Percentiles rank a stretch among this genome's conserved stretches.
These are phyloP conservation scores for Solea solea DNA, from an alignment of 2,113 vertebrate genomes.

Conservation along the genomic window DNA sequence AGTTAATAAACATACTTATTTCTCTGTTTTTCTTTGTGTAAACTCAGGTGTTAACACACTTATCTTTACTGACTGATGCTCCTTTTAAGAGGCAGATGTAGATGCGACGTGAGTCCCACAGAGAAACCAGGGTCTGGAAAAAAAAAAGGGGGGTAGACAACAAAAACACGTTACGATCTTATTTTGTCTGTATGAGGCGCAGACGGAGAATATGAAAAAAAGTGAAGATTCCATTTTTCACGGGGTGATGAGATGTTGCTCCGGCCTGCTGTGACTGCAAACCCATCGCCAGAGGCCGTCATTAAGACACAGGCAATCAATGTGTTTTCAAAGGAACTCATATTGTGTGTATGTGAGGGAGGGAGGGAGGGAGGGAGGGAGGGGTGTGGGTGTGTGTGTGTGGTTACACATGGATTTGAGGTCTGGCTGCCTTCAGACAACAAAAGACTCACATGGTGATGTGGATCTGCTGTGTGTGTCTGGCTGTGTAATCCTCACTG, in stretches of 20 bases:
- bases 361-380: too few relatives aligned
- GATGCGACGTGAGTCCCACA: not conserved
- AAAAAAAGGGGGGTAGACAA: not conserved
- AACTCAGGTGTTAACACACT: not conserved
- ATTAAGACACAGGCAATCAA: conserved; percentile 36
- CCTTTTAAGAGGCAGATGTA: not conserved
- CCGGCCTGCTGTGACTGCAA: conserved; percentile 24
- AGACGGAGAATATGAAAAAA: not conserved
- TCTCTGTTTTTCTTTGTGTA: too few relatives aligned
- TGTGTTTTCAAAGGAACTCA: conserved; percentile 36
- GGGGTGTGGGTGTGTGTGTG: conserved; percentile 1
- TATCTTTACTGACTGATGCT: too few relatives aligned
- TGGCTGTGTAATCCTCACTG: conserved; percentile 38
- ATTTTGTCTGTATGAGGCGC: not conserved
- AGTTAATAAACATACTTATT: too few relatives aligned
- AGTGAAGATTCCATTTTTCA: conserved; percentile 10
- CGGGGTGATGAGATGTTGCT: conserved; percentile 25
- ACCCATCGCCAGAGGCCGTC: conserved; percentile 44
- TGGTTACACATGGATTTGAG: conserved; percentile 35
- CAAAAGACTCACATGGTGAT: conserved; percentile 44
- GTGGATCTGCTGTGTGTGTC: conserved; percentile 20
- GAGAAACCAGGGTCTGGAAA: not conserved
- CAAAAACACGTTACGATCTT: not conserved
- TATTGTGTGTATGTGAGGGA: conserved; percentile 1
- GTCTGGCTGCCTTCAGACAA: conserved; percentile 54